A percentile compares a stretch with the other conserved stretches of the same genome.
Evolutionary conservation across 2,888 invertebrate species (phyloP).

Genomic region (Nemapogon koenigi): DNA sequence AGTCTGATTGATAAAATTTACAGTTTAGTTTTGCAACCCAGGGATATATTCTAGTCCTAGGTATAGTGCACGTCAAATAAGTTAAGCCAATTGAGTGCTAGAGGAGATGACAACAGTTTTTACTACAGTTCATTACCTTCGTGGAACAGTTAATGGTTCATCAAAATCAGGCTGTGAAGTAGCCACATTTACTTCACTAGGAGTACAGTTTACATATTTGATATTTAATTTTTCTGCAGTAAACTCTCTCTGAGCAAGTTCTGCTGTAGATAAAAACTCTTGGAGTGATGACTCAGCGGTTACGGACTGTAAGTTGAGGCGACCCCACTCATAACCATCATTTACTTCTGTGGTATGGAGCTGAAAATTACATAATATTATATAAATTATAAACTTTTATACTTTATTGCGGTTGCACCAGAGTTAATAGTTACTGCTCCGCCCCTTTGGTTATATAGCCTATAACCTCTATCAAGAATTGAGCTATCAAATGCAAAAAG

Average conservation of each 20-base stretch:
- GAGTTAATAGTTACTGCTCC: too few relatives aligned
- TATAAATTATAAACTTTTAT: conserved; percentile 10
- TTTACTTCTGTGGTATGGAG: conserved; percentile 87
- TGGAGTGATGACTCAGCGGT: conserved; percentile 96
- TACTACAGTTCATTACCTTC: too few relatives aligned
- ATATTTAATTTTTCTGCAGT: conserved; percentile 89
- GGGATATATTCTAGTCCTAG: too few relatives aligned
- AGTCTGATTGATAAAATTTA: too few relatives aligned
- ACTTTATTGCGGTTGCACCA: conserved; percentile 18
- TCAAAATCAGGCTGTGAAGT: conserved; percentile 53
- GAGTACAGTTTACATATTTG: conserved; percentile 50
- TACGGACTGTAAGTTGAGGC: conserved; percentile 88
- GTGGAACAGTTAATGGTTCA: conserved; percentile 70
- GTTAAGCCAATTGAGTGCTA: too few relatives aligned
- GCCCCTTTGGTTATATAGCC: too few relatives aligned
- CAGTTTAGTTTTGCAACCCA: too few relatives aligned
- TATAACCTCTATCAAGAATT: too few relatives aligned
- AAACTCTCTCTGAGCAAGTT: conserved; percentile 94
- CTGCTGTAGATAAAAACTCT: conserved; percentile 94
- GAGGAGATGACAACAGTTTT: too few relatives aligned
- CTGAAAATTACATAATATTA: conserved; percentile 33
- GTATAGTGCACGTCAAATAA: too few relatives aligned
- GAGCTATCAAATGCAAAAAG: too few relatives aligned
- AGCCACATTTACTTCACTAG: conserved; percentile 37
- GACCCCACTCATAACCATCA: conserved; percentile 92